Base-by-base conservation (phyloP, 2,113 vertebrate genomes). In the Scomber colias region DNA sequence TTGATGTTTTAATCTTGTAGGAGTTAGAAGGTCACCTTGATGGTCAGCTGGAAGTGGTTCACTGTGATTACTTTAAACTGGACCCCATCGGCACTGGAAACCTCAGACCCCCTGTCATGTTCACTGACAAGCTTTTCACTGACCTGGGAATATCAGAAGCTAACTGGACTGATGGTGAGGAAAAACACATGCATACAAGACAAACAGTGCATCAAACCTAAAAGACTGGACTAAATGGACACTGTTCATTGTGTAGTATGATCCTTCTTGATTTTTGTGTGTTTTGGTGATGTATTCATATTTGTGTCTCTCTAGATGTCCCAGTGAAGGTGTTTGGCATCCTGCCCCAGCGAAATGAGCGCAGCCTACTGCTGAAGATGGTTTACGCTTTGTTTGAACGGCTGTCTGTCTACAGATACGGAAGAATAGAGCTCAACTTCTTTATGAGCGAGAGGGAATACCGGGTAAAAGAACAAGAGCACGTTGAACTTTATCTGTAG, bases 21-120 rank as follows among this genome's bases (percentile, higher is more conserved):
- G 93, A 93, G 17, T 81, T 99, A 91, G 92, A 96, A 85, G 70
- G 64, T 3, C 89, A 5, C 4, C 60, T 95, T 77, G 89, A 93
- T 82, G 96, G 96, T 70, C 95, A 95, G 63, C 89, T 99, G 24
- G 92, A 96, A 75, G 96, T 97, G 69, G 69, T 97, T 75, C 84
- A 97, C 10, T 97, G 96, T 92, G 96, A 99, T 88, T 99, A 95
- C 92, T 97, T 97, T 86, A 96, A 91, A 83, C 62, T 99, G 51
- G 97, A 99, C 86, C 96, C 96, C 40, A 77, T 94, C 9, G 72
- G 73, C 0, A 11, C 0, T 61, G 94, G 92, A 77, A 5, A 1
- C 0, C 0, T 95, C 75, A 95, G 76, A 85, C 94, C 96, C 11
- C 95, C 96, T 0, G 64, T 77, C 24, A 81, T 97, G 94, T 81